A percentile compares a stretch with the other conserved stretches of the same genome.
Conservation (phyloP, 2,888 invertebrate genomes). For the Odontocolon sp. region DNA sequence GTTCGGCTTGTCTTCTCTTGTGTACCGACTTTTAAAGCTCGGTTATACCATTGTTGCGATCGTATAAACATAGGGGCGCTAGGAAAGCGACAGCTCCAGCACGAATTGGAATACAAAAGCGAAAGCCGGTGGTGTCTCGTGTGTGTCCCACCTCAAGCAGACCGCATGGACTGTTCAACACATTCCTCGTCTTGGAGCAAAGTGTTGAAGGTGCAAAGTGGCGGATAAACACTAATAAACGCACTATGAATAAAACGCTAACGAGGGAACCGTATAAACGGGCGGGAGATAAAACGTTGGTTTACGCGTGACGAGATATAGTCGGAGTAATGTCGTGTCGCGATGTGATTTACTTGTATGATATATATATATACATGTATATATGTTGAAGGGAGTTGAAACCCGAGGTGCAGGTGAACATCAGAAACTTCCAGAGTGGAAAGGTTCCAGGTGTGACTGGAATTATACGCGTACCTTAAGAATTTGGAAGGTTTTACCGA, state of each 20-base stretch:
- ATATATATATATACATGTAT: constrained; percentile 3
- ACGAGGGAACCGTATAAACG: constrained; percentile 66
- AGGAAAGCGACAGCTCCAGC: too few relatives aligned
- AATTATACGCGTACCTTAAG: too few relatives aligned
- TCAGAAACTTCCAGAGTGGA: constrained; percentile 1
- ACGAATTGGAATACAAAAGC: constrained; percentile 34
- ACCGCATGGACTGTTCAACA: constrained; percentile 9
- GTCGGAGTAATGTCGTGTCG: constrained; percentile 1
- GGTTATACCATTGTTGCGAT: constrained; percentile 46
- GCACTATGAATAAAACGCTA: constrained; percentile 75
- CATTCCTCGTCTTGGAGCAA: constrained; percentile 14
- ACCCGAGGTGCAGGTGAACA: constrained; percentile 6
- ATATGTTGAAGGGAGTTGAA: too few relatives aligned
- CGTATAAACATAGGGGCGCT: too few relatives aligned
- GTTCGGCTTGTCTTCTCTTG: constrained; percentile 3
- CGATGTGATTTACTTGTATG: too few relatives aligned
- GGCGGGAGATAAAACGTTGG: constrained; percentile 67
- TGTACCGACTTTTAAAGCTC: constrained; percentile 51
- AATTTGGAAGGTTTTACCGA: too few relatives aligned
- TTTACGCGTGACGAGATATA: constrained; percentile 49
- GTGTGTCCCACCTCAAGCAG: constrained; percentile 27
- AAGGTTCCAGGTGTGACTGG: constrained; percentile 9
- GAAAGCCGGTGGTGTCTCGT: background rate
- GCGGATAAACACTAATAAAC: constrained; percentile 75
- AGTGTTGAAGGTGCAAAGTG: constrained; percentile 72